A percentile compares a stretch with the other conserved stretches of the same genome.
Conservation (phyloP, 2,888 invertebrate genomes). For the Epirrhoe tristata region DNA sequence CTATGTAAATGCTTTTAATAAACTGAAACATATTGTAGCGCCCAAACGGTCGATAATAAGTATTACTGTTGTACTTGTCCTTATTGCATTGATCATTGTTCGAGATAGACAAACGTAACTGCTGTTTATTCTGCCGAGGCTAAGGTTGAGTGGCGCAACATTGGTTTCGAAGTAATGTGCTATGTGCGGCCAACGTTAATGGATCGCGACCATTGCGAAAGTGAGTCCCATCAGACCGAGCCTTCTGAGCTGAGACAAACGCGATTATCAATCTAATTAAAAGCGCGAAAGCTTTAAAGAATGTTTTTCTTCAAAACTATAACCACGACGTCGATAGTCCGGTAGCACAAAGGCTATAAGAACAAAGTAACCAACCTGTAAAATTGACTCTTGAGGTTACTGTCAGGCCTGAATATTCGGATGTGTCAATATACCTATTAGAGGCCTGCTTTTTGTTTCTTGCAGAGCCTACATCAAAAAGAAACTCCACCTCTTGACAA, state of each 20-base stretch:
- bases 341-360: too few relatives aligned
- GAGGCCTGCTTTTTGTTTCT: too few relatives aligned
- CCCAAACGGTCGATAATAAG: neutral
- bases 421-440: too few relatives aligned
- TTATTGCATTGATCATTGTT: conserved; percentile 48
- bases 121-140: conserved; percentile 16
- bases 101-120: conserved; percentile 46
- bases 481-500: neutral
- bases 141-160: conserved; percentile 32
- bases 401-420: too few relatives aligned
- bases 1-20: neutral
- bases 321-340: too few relatives aligned
- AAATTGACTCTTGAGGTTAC: too few relatives aligned
- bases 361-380: too few relatives aligned
- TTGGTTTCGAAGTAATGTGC: conserved; percentile 27
- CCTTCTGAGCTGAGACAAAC: neutral
- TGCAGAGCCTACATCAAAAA: neutral
- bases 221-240: conserved; percentile 21
- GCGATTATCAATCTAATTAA: neutral
- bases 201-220: conserved; percentile 26
- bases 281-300: too few relatives aligned
- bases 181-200: conserved; percentile 22
- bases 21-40: neutral
- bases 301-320: too few relatives aligned
- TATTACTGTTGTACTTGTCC: neutral